These are phyloP conservation scores for Amphilophus citrinellus DNA, from an alignment of 2,113 vertebrate species.

Conservation along the genomic window DNA sequence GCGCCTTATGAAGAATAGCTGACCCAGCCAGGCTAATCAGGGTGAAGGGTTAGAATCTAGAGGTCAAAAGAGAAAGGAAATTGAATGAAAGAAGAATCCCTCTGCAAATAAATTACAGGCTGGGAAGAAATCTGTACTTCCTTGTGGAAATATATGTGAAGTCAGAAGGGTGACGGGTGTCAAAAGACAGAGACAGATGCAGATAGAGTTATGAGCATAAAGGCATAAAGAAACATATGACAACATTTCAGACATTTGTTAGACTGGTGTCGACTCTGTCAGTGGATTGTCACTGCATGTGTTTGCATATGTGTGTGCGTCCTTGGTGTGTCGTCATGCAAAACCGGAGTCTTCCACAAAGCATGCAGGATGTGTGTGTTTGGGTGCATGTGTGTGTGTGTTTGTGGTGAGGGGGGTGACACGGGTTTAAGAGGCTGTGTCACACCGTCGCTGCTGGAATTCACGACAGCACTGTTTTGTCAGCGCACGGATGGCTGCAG, in stretches of 20 bases:
- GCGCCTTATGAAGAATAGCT: constrained; percentile 31
- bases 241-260: constrained; percentile 32
- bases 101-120: constrained; percentile 22
- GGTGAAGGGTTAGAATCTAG: constrained; percentile 58
- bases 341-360: constrained; percentile 33
- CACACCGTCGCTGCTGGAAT: constrained; percentile 69
- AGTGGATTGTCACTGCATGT: constrained; percentile 21
- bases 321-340: constrained; percentile 50
- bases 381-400: constrained; percentile 8
- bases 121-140: constrained; percentile 21
- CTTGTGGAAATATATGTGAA: constrained; percentile 26
- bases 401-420: constrained; percentile 40
- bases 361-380: constrained; percentile 24
- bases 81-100: constrained; percentile 13
- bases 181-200: background rate
- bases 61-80: constrained; percentile 54
- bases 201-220: constrained; percentile 20
- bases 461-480: constrained; percentile 73
- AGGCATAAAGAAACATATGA: constrained; percentile 12
- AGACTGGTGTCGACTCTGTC: constrained; percentile 31
- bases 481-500: constrained; percentile 67
- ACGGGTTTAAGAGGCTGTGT: constrained; percentile 66
- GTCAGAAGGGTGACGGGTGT: background rate
- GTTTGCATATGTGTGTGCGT: constrained; percentile 16
- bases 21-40: constrained; percentile 44